phyloP scores from a whole-genome alignment of 2,888 invertebrate species.

The Acanthopleura granulata region DNA sequence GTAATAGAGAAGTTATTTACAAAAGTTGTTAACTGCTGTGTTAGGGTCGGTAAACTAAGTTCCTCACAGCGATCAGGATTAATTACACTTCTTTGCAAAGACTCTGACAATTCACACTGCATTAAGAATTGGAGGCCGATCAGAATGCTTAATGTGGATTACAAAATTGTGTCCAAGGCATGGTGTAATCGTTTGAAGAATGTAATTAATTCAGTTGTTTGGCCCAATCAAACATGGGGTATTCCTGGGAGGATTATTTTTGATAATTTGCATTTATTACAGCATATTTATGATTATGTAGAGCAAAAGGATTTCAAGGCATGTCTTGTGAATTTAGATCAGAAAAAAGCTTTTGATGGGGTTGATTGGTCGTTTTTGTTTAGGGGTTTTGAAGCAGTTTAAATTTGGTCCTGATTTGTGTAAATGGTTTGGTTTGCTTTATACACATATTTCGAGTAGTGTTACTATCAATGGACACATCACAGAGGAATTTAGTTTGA shows the following conservation, averaged over 20 bases:
- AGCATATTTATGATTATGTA: constrained; percentile 35
- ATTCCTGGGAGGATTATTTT: constrained; percentile 37
- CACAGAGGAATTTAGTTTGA: neutral
- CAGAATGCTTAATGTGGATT: constrained; percentile 37
- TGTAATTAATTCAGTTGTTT: constrained; percentile 32
- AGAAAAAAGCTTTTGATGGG: constrained; percentile 44
- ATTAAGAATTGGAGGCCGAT: constrained; percentile 42
- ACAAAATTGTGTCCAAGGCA: constrained; percentile 40
- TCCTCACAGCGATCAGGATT: constrained; percentile 23
- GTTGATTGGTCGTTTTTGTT: constrained; percentile 37
- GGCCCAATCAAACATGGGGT: constrained; percentile 37
- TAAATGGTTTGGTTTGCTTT: constrained; percentile 37
- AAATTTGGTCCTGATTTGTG: constrained; percentile 36
- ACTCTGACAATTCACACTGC: constrained; percentile 25
- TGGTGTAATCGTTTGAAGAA: constrained; percentile 32
- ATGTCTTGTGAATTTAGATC: constrained; percentile 38
- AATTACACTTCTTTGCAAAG: constrained; percentile 38
- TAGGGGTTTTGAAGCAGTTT: constrained; percentile 31
- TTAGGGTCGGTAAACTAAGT: neutral
- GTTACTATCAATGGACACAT: constrained; percentile 7
- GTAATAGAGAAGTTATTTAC: neutral
- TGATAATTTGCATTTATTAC: constrained; percentile 37
- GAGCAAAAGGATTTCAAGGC: constrained; percentile 33
- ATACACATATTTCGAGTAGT: constrained; percentile 20
- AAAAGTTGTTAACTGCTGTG: constrained; percentile 5